phyloP scores from a whole-genome alignment of 1,140 invertebrate genomes.

The Centruroides vittatus region DNA sequence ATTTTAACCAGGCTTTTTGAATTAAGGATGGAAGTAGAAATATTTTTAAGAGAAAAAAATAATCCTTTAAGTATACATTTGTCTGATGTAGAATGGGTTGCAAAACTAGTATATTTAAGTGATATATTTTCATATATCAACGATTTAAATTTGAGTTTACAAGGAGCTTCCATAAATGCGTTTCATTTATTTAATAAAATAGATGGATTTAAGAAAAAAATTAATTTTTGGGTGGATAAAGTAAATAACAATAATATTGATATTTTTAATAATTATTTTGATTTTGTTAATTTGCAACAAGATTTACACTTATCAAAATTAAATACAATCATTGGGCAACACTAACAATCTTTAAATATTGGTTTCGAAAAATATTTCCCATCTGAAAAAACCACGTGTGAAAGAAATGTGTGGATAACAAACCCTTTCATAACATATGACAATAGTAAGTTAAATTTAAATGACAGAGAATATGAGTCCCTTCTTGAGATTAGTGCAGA shows the following conservation, averaged over 20 bases:
- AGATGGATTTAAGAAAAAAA: background rate
- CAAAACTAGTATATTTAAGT: conserved; percentile 1
- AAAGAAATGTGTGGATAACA: background rate
- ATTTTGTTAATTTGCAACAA: background rate
- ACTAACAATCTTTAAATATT: background rate
- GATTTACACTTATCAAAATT: background rate
- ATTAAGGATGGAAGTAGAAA: too few species aligned
- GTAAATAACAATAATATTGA: background rate
- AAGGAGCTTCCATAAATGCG: background rate
- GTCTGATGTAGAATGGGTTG: too few species aligned
- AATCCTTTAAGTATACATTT: too few species aligned
- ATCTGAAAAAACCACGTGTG: background rate
- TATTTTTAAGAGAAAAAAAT: too few species aligned
- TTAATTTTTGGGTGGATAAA: background rate
- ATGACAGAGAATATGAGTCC: background rate
- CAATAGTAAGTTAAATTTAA: background rate
- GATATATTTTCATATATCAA: conserved; percentile 1
- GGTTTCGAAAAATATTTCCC: background rate
- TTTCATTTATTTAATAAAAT: conserved; percentile 5
- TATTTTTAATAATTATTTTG: background rate
- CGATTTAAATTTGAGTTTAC: conserved; percentile 3
- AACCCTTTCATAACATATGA: background rate
- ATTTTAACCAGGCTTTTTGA: conserved; percentile 26
- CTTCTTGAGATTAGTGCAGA: background rate
- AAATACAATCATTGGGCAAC: background rate